Evolutionary conservation across 2,113 vertebrate species (phyloP), one percentile per base, ranked within the genome.

Genomic region (Scytalopus superciliaris): DNA sequence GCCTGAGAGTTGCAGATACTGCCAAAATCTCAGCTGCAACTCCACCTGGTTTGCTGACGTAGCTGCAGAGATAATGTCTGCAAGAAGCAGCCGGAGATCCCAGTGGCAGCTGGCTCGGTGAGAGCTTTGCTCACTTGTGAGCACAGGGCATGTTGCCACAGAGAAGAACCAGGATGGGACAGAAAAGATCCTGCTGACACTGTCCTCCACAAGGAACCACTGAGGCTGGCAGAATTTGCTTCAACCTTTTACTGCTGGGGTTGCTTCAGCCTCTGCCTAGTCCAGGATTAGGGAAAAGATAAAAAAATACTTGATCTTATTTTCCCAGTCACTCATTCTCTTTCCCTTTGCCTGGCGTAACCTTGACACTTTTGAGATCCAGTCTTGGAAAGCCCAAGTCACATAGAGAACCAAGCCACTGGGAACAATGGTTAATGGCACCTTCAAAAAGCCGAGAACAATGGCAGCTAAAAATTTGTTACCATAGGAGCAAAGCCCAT

Each of bases 1-100:
- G 83, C 37, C 80, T 45, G 79, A 66, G 85, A 92, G 47, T 53
- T 94, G 83, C 88, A 96, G 86, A 90, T 87, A 78, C 55, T 93
- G 94, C 92, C 88, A 96, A 28, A 95, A 84, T 84, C 90, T 89
- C 73, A 55, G 53, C 85, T 93, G 44, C 37, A 92, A 35, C 80
- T 75, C 80, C 73, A 89, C 94, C 85, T 90, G 94, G n/a, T 79
- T 87, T 89, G 72, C 88, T 90, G 93, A 72, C 19, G 18, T 40
- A 57, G 56, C 64, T 52, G 52, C n/a, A 70, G 63, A 75, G 73
- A 86, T 23, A 35, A 82, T 19, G 64, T 37, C 64, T 86, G 81
- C 11, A 44, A 81, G 83, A 22, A 88, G 80, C 64, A 82, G 76
- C 40, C 3, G 2, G 79, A 79, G 85, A 78, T 49, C 52, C 56